Percentiles rank a stretch among this genome's conserved stretches.
Evolutionary conservation across 1,140 invertebrate genomes (phyloP).

Genomic region (Monochamus saltuarius): DNA sequence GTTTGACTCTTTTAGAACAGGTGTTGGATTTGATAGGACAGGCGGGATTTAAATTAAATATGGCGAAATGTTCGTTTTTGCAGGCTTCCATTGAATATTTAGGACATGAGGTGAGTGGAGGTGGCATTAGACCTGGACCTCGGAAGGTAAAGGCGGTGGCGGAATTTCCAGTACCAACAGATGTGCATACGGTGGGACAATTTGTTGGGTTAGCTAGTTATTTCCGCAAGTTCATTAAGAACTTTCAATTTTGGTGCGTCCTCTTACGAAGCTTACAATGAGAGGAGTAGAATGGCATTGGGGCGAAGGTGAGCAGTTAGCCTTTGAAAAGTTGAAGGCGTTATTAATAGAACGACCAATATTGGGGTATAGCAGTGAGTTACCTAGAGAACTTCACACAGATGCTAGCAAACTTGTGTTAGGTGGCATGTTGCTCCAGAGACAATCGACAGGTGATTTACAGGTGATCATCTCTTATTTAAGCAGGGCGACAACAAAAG

Average conservation of each 20-base stretch:
- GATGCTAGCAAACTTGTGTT: conserved; percentile 39
- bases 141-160: neutral
- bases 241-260: neutral
- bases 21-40: too few species aligned
- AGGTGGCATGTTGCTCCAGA: conserved; percentile 46
- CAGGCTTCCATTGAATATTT: neutral
- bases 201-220: conserved; percentile 2
- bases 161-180: neutral
- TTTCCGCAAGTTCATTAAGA: conserved; percentile 13
- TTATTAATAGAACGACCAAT: conserved; percentile 33
- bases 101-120: neutral
- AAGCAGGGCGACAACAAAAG: conserved; percentile 45
- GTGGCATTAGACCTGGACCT: conserved; percentile 1
- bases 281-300: neutral
- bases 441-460: conserved; percentile 42
- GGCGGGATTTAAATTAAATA: too few species aligned
- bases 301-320: neutral
- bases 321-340: neutral
- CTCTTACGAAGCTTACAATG: neutral
- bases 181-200: neutral
- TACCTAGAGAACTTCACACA: conserved; percentile 38
- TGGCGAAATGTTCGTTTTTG: too few species aligned
- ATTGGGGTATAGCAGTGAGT: conserved; percentile 36
- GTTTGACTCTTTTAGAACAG: too few species aligned
- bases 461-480: conserved; percentile 51